These are phyloP conservation scores for Tromatobia lineatoria DNA, from an alignment of 2,888 invertebrate genomes.

Conservation along the genomic window DNA sequence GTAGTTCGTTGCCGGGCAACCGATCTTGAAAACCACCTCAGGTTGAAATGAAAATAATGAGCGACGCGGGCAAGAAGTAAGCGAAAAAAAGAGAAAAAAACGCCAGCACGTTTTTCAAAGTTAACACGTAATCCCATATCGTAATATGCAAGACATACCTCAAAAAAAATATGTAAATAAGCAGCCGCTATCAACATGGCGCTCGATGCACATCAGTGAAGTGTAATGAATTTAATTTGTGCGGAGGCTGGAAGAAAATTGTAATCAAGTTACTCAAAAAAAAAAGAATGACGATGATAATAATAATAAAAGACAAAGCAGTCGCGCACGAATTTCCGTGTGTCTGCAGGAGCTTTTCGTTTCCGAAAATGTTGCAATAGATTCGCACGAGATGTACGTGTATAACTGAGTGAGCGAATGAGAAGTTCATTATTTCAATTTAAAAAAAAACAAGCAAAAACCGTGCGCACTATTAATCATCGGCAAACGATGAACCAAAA, in stretches of 20 bases:
- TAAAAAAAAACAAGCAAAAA: constrained; percentile 17
- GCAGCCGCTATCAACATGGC: constrained; percentile 56
- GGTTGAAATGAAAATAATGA: constrained; percentile 1
- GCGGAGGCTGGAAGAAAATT: constrained; percentile 41
- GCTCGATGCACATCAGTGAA: constrained; percentile 46
- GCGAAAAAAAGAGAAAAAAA: constrained; percentile 47
- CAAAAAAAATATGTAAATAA: constrained; percentile 73
- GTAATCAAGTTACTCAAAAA: constrained; percentile 39
- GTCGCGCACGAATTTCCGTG: not conserved
- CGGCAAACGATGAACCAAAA: constrained; percentile 33
- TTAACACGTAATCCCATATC: constrained; percentile 75
- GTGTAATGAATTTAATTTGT: constrained; percentile 14
- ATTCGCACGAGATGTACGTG: constrained; percentile 27
- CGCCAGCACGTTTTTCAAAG: constrained; percentile 60
- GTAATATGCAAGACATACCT: constrained; percentile 79
- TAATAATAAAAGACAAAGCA: constrained; percentile 65
- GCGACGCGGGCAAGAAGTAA: constrained; percentile 49
- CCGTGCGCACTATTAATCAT: constrained; percentile 44
- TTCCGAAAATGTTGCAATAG: constrained; percentile 9
- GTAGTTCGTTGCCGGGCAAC: constrained; percentile 38
- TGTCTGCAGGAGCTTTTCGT: constrained; percentile 22
- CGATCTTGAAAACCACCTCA: constrained; percentile 3
- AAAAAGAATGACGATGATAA: constrained; percentile 71
- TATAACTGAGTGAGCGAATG: constrained; percentile 32
- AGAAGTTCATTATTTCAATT: constrained; percentile 25